Percentiles rank a stretch among this genome's conserved stretches.
These are phyloP conservation scores for Bos indicus DNA, from an alignment of 2,113 vertebrate genomes.

Conservation along the genomic window DNA sequence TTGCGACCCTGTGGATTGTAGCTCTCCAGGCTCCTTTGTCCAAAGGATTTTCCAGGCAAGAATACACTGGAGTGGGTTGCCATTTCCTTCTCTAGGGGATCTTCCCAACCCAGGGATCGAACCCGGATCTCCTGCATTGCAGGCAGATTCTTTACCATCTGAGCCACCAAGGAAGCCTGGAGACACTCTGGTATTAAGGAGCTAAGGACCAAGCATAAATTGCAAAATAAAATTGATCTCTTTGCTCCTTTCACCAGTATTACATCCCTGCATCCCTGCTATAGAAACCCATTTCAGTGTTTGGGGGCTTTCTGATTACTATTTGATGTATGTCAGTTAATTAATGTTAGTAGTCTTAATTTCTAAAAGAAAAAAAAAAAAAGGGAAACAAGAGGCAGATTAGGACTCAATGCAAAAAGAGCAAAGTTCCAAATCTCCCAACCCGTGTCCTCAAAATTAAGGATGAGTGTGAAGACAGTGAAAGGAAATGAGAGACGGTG, in stretches of 20 bases:
- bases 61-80: neutral
- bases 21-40: neutral
- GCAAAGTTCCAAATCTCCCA: neutral
- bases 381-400: neutral
- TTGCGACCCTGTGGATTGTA: neutral
- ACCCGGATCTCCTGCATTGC: rapidly evolving
- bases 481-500: neutral
- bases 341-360: neutral
- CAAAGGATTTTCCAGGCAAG: too few species aligned
- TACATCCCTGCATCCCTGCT: too few species aligned
- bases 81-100: neutral
- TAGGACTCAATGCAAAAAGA: neutral
- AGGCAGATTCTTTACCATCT: neutral
- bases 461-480: neutral
- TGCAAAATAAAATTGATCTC: neutral
- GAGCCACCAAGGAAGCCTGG: neutral
- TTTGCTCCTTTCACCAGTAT: neutral
- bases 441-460: neutral
- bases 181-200: too few species aligned
- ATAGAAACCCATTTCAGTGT: too few species aligned
- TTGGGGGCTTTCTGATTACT: neutral
- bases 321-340: neutral
- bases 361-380: neutral
- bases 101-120: neutral
- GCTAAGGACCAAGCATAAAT: neutral